Evolutionary conservation across 64 coral and sea anemone genomes (phyloP), one percentile per base, ranked within the genome.

Genomic region (Acropora yongei): DNA sequence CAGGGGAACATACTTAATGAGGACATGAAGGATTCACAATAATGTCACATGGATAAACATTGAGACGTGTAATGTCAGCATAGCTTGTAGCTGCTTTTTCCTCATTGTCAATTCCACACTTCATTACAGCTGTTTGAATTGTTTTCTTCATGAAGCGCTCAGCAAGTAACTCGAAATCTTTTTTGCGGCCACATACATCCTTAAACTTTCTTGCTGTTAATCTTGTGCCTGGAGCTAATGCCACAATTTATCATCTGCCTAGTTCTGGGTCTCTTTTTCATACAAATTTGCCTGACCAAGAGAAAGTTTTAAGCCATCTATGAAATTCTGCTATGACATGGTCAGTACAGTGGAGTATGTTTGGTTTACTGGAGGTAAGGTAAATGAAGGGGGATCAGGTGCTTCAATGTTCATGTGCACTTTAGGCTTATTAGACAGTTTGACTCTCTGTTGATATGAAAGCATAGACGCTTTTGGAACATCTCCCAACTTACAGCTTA

Each of bases 131-230:
- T 14, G 86, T 93, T 68, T 93, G 92, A 2, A 61, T 41, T 18
- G 92, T 93, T 80, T 93, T 93, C 68, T 72, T 86, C n/a, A 92
- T 47, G 68, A 67, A 30, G 12, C 82, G 86, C 55, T 16, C 82
- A 67, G 69, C 68, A 40, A 66, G 69, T 9, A 41, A 76, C 55
- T 82, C 89, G 46, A 91, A 91, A n/a, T 92, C 57, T 66, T 73
- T 76, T 16, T 63, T 80, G 42, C 85, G 73, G 13, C 4, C 57
- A 83, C 80, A 76, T 17, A 91, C 89, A n/a, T 91, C 89, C 63
- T 83, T 91, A 83, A 91, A 84, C 19, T 84, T 91, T 9, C 89
- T 91, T 49, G 89, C 83, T 18, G 79, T 45, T 41, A 83, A 60
- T 3, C 68, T 16, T 82, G 79, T 19, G 89, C 20, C 53, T 20